A percentile compares a stretch with the other conserved stretches of the same genome.
phyloP scores from a whole-genome alignment of 2,113 vertebrate genomes.

The Erinaceus europaeus region DNA sequence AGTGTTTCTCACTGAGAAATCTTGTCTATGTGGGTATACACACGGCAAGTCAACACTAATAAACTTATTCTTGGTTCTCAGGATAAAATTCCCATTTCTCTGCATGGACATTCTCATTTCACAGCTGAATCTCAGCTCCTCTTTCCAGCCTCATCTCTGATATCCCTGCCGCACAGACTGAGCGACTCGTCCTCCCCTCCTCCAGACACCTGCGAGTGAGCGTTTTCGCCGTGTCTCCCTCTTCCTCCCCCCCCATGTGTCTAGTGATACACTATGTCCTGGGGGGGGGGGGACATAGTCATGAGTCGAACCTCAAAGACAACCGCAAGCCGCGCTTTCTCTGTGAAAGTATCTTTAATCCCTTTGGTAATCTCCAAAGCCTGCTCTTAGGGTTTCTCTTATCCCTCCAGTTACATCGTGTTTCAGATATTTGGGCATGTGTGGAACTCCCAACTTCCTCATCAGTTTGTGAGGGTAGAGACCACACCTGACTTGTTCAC shows the following conservation, averaged over 20 bases:
- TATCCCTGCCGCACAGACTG: not conserved
- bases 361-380: not conserved
- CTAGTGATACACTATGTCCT: not conserved
- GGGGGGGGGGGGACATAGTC: not conserved
- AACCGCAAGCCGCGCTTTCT: not conserved
- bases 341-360: not conserved
- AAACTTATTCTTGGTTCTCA: not conserved
- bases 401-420: not conserved
- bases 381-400: not conserved
- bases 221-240: not conserved
- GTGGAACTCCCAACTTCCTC: not conserved
- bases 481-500: not conserved
- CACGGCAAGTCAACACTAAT: not conserved
- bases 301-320: conserved; percentile 21
- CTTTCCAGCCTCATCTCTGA: not conserved
- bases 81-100: not conserved
- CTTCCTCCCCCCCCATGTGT: no score
- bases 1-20: not conserved
- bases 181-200: not conserved
- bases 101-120: not conserved
- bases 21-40: not conserved
- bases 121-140: not conserved
- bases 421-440: not conserved
- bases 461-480: not conserved
- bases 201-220: not conserved